phyloP scores from a whole-genome alignment of 2,888 invertebrate species.

The Archips crataeganus region DNA sequence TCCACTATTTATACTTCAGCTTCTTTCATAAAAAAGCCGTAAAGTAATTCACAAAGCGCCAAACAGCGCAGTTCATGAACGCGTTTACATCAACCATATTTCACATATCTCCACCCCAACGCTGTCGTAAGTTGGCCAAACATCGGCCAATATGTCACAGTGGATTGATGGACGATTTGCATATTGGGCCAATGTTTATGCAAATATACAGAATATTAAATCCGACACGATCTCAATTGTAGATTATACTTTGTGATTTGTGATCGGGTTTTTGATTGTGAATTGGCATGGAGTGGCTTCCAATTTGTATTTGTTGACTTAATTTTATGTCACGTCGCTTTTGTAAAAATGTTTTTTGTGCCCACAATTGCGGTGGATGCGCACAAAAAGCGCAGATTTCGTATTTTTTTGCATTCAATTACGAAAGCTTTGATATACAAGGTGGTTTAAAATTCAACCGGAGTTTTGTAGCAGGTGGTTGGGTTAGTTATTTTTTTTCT shows the following conservation, averaged over 20 bases:
- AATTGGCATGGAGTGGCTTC: slow-evolving; percentile 34
- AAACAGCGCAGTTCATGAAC: neutral
- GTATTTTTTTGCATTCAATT: neutral
- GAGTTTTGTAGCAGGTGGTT: too few relatives aligned
- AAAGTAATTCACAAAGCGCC: neutral
- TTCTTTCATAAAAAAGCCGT: neutral
- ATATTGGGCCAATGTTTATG: slow-evolving; percentile 40
- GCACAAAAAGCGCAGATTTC: neutral
- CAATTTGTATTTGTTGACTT: slow-evolving; percentile 26
- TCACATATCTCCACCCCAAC: slow-evolving; percentile 18
- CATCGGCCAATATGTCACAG: slow-evolving; percentile 15
- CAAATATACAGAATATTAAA: slow-evolving; percentile 39
- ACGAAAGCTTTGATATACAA: neutral
- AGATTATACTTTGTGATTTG: slow-evolving; percentile 40
- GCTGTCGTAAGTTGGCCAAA: slow-evolving; percentile 28
- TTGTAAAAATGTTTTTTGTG: neutral
- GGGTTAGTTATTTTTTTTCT: too few relatives aligned
- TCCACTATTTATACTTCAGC: too few relatives aligned
- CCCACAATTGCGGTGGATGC: neutral
- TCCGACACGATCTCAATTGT: slow-evolving; percentile 36
- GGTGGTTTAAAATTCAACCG: too few relatives aligned
- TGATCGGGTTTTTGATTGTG: slow-evolving; percentile 30
- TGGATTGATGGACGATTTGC: slow-evolving; percentile 21
- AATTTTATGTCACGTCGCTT: slow-evolving; percentile 19
- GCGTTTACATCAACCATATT: slow-evolving; percentile 10